These are phyloP conservation scores for Asteroscopus sphinx DNA, from an alignment of 2,888 invertebrate species.

Conservation along the genomic window DNA sequence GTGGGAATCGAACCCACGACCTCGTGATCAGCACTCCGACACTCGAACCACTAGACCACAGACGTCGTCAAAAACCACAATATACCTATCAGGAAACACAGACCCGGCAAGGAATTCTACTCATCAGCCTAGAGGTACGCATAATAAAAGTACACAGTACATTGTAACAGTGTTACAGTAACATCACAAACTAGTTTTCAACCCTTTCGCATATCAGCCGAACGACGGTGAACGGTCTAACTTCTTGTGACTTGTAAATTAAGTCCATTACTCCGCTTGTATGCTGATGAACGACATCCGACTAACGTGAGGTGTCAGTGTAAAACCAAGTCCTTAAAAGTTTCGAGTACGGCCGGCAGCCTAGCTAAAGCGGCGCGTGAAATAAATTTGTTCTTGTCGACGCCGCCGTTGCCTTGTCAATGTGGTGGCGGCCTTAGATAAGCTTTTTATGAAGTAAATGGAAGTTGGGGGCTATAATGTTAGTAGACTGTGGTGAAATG, in stretches of 20 bases:
- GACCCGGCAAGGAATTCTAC: too few species aligned
- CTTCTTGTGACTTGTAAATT: constrained; percentile 48
- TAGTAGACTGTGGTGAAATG: constrained; percentile 8
- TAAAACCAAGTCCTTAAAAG: constrained; percentile 44
- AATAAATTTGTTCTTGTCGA: constrained; percentile 29
- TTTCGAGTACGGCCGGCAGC: constrained; percentile 28
- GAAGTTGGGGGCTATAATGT: constrained; percentile 22
- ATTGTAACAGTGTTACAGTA: too few species aligned
- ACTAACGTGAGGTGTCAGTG: constrained; percentile 33
- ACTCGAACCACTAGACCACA: too few species aligned
- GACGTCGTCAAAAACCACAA: too few species aligned
- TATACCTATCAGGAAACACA: too few species aligned
- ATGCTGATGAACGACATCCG: constrained; percentile 49
- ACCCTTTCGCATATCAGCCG: constrained; percentile 2
- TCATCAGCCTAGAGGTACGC: too few species aligned
- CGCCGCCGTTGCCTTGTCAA: constrained; percentile 1
- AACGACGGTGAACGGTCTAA: constrained; percentile 6
- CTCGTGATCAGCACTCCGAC: too few species aligned
- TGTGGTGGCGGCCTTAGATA: constrained; percentile 19
- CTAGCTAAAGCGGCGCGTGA: constrained; percentile 28
- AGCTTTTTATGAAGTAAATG: constrained; percentile 40
- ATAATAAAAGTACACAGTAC: too few species aligned
- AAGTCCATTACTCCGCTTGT: constrained; percentile 43
- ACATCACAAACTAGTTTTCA: background rate
- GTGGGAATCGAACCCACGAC: too few species aligned